phyloP scores from a whole-genome alignment of 2,888 invertebrate species.

The Diloba caeruleocephala region DNA sequence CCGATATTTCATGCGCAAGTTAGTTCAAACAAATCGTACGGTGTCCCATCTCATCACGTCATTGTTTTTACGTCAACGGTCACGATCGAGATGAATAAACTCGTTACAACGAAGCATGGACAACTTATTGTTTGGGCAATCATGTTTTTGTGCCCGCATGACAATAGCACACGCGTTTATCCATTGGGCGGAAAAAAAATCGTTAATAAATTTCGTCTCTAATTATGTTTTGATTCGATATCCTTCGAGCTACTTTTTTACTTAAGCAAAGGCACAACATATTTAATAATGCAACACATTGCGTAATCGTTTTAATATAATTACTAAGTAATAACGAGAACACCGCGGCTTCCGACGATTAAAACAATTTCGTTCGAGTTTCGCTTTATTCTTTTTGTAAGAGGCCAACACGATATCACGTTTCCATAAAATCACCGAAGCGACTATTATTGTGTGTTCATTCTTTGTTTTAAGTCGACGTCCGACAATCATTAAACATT shows the following conservation, averaged over 20 bases:
- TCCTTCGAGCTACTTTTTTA: conserved; percentile 1
- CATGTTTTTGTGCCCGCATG: conserved; percentile 34
- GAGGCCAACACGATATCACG: conserved; percentile 86
- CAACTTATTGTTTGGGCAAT: conserved; percentile 51
- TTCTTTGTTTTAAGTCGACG: conserved; percentile 71
- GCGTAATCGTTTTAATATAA: conserved; percentile 55
- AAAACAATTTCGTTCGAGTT: conserved; percentile 87
- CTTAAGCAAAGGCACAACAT: neutral
- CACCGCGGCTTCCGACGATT: conserved; percentile 84
- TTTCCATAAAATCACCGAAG: conserved; percentile 88
- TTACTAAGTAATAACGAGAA: conserved; percentile 69
- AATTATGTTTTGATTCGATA: conserved; percentile 15
- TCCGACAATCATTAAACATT: conserved; percentile 36
- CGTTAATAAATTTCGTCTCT: conserved; percentile 30
- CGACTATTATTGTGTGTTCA: conserved; percentile 81
- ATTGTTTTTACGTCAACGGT: conserved; percentile 72
- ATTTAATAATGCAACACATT: conserved; percentile 25
- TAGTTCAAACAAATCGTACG: conserved; percentile 89
- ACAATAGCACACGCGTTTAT: conserved; percentile 39
- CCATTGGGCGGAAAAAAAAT: conserved; percentile 32
- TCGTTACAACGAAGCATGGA: conserved; percentile 49
- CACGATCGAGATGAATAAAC: conserved; percentile 58
- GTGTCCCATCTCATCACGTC: conserved; percentile 82
- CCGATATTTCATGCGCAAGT: conserved; percentile 84
- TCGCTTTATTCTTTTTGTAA: conserved; percentile 84